Base-by-base conservation (phyloP, 1,140 invertebrate species). In the Geopemphigus sp. region DNA sequence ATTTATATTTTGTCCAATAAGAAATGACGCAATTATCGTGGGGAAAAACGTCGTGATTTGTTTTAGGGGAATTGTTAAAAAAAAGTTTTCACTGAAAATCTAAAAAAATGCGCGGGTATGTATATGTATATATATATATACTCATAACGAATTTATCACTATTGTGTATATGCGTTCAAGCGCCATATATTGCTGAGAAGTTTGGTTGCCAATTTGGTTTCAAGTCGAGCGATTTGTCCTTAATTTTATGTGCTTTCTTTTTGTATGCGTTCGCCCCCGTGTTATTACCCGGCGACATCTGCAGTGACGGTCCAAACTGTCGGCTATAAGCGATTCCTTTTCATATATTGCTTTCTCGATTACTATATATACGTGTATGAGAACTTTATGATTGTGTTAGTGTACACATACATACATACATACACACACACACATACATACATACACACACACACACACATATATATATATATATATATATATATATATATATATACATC, bases 341-440 rank as follows among this genome's bases (percentile, higher is more conserved):
- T 78, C 74, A 61, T 57, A 78, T 78, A 78, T 78, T 78, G 74
- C 74, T 78, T 78, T 78, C 74, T 78, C 54, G 39, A 78, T 78
- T 39, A 63, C 57, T 45, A n/a, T 26, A 19, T 10, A n/a, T 24
- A 11, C 10, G 22, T 29, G 39, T 6, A 61, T 15, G 47, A 1
- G 17, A 14, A 61, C 39, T 22, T 8, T n/a, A 4, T n/a, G n/a
- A n/a, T n/a, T n/a, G n/a, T n/a, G n/a, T 66, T 22, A 15, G 14
- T 45, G 22, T 45, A 47, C 15, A 53, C n/a, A n/a, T n/a, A 45
- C 63, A 3, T 24, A 29, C 24, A 47, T n/a, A 66, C 45, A 22
- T 22, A 45, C 47, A 47, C n/a, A 12, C 24, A 24, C 24, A 47
- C 17, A 54, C n/a, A n/a, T n/a, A n/a, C n/a, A n/a, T n/a, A 17